Percentiles rank a stretch among this genome's conserved stretches.
phyloP scores from a whole-genome alignment of 2,888 invertebrate species.

The Calephelis perditalis region DNA sequence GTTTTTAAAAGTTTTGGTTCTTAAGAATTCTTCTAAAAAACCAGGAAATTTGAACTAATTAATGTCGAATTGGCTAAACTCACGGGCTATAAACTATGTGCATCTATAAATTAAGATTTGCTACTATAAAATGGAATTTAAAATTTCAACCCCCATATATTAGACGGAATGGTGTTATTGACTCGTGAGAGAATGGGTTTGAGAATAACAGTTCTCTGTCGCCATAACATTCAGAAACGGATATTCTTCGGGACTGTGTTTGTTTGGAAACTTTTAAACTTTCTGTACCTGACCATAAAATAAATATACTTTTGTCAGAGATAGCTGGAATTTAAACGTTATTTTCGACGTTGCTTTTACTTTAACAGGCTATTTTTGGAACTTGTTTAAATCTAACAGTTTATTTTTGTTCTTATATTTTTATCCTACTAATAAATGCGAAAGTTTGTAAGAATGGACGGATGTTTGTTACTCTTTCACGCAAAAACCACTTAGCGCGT shows the following conservation, averaged over 20 bases:
- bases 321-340: slow-evolving; percentile 23
- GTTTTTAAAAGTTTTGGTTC: too few species aligned
- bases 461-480: too few species aligned
- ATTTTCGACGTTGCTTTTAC: slow-evolving; percentile 17
- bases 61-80: slow-evolving; percentile 10
- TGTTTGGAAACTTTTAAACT: slow-evolving; percentile 37
- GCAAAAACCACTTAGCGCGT: too few species aligned
- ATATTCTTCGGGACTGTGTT: slow-evolving; percentile 35
- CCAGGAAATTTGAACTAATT: neutral
- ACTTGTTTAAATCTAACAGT: slow-evolving; percentile 6
- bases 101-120: slow-evolving; percentile 34
- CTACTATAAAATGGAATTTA: slow-evolving; percentile 36
- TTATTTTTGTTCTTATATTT: slow-evolving; percentile 1
- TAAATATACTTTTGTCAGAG: slow-evolving; percentile 32
- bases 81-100: slow-evolving; percentile 25
- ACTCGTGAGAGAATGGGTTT: slow-evolving; percentile 56
- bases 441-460: too few species aligned
- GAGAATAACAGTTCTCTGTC: slow-evolving; percentile 48
- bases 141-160: slow-evolving; percentile 47
- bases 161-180: slow-evolving; percentile 64
- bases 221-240: slow-evolving; percentile 33
- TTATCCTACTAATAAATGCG: too few species aligned
- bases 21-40: neutral
- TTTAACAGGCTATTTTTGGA: slow-evolving; percentile 16
- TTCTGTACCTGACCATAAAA: slow-evolving; percentile 33